Conservation (phyloP, 2,888 invertebrate genomes). For the Resseliella maxima region DNA sequence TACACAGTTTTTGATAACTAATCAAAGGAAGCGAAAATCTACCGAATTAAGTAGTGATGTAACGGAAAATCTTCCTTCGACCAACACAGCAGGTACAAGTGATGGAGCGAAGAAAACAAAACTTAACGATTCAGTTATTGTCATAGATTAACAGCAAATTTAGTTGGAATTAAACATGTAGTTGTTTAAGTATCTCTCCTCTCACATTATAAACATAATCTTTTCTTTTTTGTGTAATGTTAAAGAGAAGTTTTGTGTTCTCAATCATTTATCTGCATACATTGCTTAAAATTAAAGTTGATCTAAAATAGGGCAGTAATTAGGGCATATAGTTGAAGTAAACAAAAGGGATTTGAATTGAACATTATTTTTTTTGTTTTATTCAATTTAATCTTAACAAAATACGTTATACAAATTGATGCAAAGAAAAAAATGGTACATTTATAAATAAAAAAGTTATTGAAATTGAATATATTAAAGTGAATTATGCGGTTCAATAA, state of each 20-base stretch:
- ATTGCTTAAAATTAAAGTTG: slow-evolving; percentile 5
- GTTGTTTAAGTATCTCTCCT: background rate
- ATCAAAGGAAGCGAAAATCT: slow-evolving; percentile 59
- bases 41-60: background rate
- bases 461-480: background rate
- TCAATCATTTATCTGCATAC: background rate
- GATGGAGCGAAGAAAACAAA: slow-evolving; percentile 19
- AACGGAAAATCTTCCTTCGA: background rate
- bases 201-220: background rate
- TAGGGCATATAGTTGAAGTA: background rate
- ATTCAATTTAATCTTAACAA: too few relatives aligned
- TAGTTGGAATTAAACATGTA: background rate
- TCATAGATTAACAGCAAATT: slow-evolving; percentile 4
- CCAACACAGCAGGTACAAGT: slow-evolving; percentile 38
- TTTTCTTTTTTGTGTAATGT: background rate
- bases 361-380: too few relatives aligned
- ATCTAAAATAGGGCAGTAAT: background rate
- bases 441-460: background rate
- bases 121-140: slow-evolving; percentile 12
- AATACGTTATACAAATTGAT: background rate
- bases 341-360: background rate
- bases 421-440: background rate
- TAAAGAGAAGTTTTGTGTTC: too few relatives aligned
- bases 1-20: slow-evolving; percentile 67
- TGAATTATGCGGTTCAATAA: background rate